Evolutionary conservation across 2,797 vertebrate species (phyloP), one percentile per base, ranked within the genome.

Genomic region (Clarias fuscus): DNA sequence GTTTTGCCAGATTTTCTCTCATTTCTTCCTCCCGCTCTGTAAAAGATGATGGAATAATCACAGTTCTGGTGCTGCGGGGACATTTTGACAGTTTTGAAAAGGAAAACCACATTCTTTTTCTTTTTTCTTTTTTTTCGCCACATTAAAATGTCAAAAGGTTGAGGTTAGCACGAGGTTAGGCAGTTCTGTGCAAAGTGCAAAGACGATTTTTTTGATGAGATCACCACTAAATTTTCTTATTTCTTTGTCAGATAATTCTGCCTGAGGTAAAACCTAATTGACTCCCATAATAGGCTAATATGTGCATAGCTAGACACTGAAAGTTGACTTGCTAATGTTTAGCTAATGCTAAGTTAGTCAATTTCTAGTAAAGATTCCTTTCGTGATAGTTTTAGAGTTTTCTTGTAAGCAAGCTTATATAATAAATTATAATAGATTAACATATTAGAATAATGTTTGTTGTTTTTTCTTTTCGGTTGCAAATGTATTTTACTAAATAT

Each of bases 11-110:
- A 82, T 73, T 73, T 64, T 53, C 24, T 73, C 58, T 84, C 56
- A 61, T 22, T 73, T 84, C 68, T 84, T 73, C 62, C 70, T 62
- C 70, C 73, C 5, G 7, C 27, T 58, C 67, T 83, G 30, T 83
- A 68, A 70, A 67, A 22, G n/a, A 70, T 58, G 62, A 65, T 67
- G 62, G 61, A 62, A 20, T 67, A 81, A 81, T 81, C 80, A 30
- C 43, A 33, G n/a, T 67, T 56, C 64, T 82, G 62, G 64, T 67
- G 24, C 64, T 7, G 8, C 3, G 64, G 43, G 80, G 64, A 82
- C 43, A 67, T 68, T 53, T 20, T 65, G 78, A 48, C 37, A 48
- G 62, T 67, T 53, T n/a, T 18, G 62, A 67, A 65, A 67, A 67
- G 40, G 17, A 81, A 62, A 79, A n/a, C 17, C 58, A 62, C 5